Base-by-base conservation (phyloP, 2,888 invertebrate genomes). In the Drosophila macrothrix region DNA sequence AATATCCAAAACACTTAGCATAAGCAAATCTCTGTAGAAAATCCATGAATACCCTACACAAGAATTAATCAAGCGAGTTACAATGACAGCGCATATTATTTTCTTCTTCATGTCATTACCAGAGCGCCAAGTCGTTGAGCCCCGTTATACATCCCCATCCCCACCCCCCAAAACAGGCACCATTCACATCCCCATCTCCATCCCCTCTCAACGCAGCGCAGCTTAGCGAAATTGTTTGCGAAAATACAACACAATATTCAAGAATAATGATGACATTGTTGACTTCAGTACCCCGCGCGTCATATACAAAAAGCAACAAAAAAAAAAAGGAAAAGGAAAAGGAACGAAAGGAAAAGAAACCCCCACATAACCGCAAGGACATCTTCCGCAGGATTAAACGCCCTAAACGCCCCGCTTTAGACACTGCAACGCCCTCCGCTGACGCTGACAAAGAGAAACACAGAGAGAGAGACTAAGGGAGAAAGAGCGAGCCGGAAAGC, bases 211-310 rank as follows among this genome's bases (percentile, higher is more conserved):
- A 67, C 68, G 70, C 70, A 61, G 80, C 73, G 73, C 79, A 83
- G 86, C 83, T 92, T 89, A 82, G 89, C 90, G 83, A 92, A 92
- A 90, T 85, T 87, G 85, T 88, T 92, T 87, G 87, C 85, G 82
- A 90, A 92, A 85, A 88, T 80, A 88, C 79, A 91, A 90, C 85
- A 88, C 88, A 91, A 91, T 91, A 91, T 90, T 90, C 86, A 90
- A 83, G 91, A 91, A 91, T 91, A 90, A 90, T 90, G 90, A 90
- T 91, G 90, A 90, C 91, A 91, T 91, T 90, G 90, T 91, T 91
- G 79, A 90, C 82, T 82, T 84, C 86, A 78, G 78, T 83, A 67
- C 76, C 76, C 80, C 76, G 78, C 76, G 76, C 73, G 59, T 76
- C 83, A 83, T 83, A 87, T 68, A 85, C 79, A 84, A 76, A 70